Evolutionary conservation across 2,888 invertebrate genomes (phyloP).

Genomic region (Cataglyphis cursor): DNA sequence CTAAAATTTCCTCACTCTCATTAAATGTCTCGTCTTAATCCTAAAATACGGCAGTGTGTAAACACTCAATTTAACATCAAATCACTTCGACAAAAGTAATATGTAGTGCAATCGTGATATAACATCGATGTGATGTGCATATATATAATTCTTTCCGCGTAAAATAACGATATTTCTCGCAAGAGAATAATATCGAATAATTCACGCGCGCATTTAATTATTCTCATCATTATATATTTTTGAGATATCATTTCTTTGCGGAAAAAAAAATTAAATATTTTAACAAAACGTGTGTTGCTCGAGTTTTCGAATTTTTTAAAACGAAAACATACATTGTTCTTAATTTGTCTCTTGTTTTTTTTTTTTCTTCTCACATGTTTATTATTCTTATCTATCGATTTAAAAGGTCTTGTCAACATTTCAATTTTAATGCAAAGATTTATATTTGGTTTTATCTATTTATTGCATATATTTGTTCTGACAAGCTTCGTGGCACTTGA

Average conservation of each 20-base stretch:
- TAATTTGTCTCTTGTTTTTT: not conserved
- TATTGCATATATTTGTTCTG: not conserved
- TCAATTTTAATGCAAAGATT: not conserved
- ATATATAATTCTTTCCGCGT: not conserved
- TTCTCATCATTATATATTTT: not conserved
- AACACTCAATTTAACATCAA: not conserved
- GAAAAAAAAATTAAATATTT: not conserved
- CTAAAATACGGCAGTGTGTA: not conserved
- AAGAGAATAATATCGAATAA: not conserved
- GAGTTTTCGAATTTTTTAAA: not conserved
- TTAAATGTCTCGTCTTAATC: not conserved
- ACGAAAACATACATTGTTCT: not conserved
- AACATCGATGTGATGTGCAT: too few species aligned
- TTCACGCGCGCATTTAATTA: not conserved
- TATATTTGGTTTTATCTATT: too few species aligned
- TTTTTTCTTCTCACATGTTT: not conserved
- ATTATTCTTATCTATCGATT: not conserved
- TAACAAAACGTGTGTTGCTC: not conserved
- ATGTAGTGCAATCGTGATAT: not conserved
- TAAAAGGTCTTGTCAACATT: not conserved
- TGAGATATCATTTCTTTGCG: not conserved
- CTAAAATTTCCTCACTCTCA: not conserved
- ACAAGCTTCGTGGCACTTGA: conserved; percentile 34
- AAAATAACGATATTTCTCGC: not conserved
- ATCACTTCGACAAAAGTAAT: not conserved